A percentile compares a stretch with the other conserved stretches of the same genome.
Conservation (phyloP, 2,113 vertebrate species). For the Cairina moschata region DNA sequence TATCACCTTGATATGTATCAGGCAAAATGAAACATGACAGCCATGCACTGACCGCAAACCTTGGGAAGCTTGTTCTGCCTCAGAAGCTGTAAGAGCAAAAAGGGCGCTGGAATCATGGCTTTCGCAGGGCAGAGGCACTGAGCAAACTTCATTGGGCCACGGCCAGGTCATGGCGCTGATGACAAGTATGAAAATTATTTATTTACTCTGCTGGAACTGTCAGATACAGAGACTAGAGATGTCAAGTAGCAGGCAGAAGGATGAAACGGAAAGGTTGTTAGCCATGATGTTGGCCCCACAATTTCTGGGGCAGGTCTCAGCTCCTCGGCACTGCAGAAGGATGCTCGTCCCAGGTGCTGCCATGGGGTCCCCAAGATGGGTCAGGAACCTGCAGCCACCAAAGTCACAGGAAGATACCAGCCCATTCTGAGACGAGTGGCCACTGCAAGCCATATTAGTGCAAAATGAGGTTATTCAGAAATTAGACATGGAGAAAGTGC, state of each 20-base stretch:
- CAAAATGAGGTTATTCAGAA: neutral
- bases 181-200: slow-evolving; percentile 5
- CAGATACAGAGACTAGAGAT: neutral
- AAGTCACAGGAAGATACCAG: neutral
- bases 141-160: neutral
- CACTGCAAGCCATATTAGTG: neutral
- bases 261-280: neutral
- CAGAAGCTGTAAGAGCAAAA: slow-evolving; percentile 11
- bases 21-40: slow-evolving; percentile 53
- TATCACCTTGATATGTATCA: slow-evolving; percentile 7
- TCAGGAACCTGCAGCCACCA: too few relatives aligned
- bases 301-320: neutral
- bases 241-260: slow-evolving; percentile 1
- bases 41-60: slow-evolving; percentile 44
- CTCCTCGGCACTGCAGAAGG: neutral
- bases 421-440: neutral
- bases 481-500: neutral
- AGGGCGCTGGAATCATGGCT: neutral
- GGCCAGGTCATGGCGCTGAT: neutral
- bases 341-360: neutral
- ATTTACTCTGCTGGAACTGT: neutral
- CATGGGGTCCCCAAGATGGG: neutral
- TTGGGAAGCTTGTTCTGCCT: slow-evolving; percentile 26
- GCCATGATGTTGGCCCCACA: neutral
- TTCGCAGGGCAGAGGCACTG: neutral